Evolutionary conservation across 2,888 invertebrate genomes (phyloP), one percentile per base, ranked within the genome.

Genomic region (Callinectes sapidus): DNA sequence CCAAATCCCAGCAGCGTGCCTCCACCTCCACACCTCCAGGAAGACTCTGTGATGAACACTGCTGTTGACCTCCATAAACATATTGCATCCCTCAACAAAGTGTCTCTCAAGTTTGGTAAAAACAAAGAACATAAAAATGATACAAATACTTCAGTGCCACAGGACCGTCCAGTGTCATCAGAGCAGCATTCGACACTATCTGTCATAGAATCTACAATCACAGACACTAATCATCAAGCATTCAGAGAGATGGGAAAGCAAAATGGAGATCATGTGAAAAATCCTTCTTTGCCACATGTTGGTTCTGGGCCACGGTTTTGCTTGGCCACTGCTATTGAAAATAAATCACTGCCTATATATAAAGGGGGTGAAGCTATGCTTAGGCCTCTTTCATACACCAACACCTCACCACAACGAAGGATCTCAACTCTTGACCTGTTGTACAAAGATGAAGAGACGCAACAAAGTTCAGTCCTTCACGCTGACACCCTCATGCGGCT

Each of bases 31-130:
- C 42, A n/a, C 1, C 85, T 90, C 32, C 5, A 18, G 32, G 81
- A 48, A 13, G 18, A 54, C 14, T 87, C 42, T 32, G 61, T 23
- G 32, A 39, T 71, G 1, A 66, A 61, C 71, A 35, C 18, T 54
- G 89, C 32, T 54, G 28, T 35, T 87, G 89, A 92, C 35, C 85
- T 92, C 23, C 88, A 86, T 85, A n/a, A 87, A 23, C 92, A 89
- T n/a, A 91, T 93, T n/a, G 91, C 89, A 0, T 91, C 92, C 16
- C 85, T 93, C n/a, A 93, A 91, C 32, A 91, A 93, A 81, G 92
- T 91, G n/a, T 89, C 91, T 2, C 85, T 54, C 13, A 48, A 90
- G 85, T 35, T 92, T 3, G 42, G 39, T 2, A 92, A 77, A 35
- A 61, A 55, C 42, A 28, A 85, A n/a, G 71, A 90, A 28, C 42